Evolutionary conservation across 1,140 invertebrate species (phyloP).

Genomic region (Aphelenchoides besseyi): DNA sequence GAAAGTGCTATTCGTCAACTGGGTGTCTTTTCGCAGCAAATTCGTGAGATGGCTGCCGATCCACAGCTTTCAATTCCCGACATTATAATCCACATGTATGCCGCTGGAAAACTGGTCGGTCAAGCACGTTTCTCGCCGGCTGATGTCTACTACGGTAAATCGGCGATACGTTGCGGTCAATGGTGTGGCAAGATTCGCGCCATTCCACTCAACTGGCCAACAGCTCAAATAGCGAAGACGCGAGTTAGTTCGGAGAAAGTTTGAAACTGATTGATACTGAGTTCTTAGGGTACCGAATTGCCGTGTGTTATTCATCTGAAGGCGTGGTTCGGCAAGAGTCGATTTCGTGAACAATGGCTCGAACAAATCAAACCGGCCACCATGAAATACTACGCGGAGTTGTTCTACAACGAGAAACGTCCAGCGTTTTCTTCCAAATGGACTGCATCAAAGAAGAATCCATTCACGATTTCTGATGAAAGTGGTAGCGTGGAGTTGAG

Average conservation of each 20-base stretch:
- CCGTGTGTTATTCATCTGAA: constrained; percentile 43
- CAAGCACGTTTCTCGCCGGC: constrained; percentile 38
- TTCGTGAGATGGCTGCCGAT: constrained; percentile 26
- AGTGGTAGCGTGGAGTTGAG: constrained; percentile 29
- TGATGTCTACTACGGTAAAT: constrained; percentile 28
- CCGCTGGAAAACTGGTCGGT: constrained; percentile 37
- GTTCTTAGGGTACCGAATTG: constrained; percentile 39
- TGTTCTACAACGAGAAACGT: constrained; percentile 44
- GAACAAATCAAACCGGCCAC: constrained; percentile 27
- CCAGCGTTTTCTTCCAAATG: constrained; percentile 34
- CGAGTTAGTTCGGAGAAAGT: neutral
- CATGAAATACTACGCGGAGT: constrained; percentile 47
- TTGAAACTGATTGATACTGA: constrained; percentile 8
- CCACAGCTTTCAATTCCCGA: constrained; percentile 46
- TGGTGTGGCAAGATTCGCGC: constrained; percentile 39
- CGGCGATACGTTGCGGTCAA: constrained; percentile 23
- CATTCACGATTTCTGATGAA: constrained; percentile 43
- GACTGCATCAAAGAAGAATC: constrained; percentile 29
- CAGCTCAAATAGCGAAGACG: constrained; percentile 24
- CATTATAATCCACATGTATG: constrained; percentile 48
- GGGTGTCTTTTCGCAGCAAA: neutral
- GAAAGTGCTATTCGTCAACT: constrained; percentile 23
- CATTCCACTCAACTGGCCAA: constrained; percentile 40
- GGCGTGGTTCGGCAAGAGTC: constrained; percentile 35
- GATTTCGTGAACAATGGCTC: constrained; percentile 33